Percentiles rank a stretch among this genome's conserved stretches.
These are phyloP conservation scores for Lutra lutra DNA, from an alignment of 2,797 vertebrate species.

Conservation along the genomic window DNA sequence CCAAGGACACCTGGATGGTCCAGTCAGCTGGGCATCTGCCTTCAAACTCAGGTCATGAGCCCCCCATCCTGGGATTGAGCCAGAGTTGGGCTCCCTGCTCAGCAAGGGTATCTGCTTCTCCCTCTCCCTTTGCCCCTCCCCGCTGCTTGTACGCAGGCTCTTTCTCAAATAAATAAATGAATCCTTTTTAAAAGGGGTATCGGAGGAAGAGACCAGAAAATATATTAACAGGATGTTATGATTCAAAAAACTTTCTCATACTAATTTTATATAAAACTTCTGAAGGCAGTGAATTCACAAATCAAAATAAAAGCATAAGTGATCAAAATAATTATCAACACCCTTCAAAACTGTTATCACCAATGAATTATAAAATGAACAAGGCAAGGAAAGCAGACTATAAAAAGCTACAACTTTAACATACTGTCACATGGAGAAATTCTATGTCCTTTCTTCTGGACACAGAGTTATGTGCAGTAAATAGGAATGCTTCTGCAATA, in stretches of 20 bases:
- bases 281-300: slow-evolving; percentile 14
- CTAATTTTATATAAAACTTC: slow-evolving; percentile 41
- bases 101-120: neutral
- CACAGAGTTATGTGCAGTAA: slow-evolving; percentile 33
- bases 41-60: neutral
- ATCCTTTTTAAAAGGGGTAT: neutral
- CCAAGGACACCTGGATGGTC: neutral
- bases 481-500: accelerated
- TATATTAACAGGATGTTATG: neutral
- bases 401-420: slow-evolving; percentile 36
- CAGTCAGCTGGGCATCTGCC: neutral
- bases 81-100: neutral
- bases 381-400: neutral
- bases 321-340: slow-evolving; percentile 22
- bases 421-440: neutral
- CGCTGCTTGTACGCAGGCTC: accelerated
- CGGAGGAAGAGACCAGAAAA: neutral
- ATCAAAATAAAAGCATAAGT: neutral
- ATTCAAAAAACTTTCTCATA: neutral
- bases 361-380: slow-evolving; percentile 39
- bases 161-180: neutral
- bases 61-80: neutral
- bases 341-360: neutral
- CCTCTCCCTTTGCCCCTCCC: neutral
- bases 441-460: neutral